Conservation (phyloP, 2,888 invertebrate genomes). For the Brachylomia viminalis region DNA sequence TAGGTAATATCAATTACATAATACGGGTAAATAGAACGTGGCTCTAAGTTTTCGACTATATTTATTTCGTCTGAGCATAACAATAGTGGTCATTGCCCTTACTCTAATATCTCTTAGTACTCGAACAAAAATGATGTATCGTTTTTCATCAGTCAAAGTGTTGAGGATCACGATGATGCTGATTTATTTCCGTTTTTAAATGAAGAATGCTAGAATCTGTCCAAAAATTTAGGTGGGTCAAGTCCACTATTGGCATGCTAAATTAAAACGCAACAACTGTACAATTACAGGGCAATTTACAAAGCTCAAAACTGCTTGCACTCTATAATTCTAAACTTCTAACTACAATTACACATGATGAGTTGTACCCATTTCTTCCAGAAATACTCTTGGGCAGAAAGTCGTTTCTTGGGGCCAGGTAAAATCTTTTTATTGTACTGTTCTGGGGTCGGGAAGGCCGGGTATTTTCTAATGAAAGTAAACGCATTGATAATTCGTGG, state of each 20-base stretch:
- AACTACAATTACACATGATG: slow-evolving; percentile 25
- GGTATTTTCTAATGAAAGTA: slow-evolving; percentile 78
- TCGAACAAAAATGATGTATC: background rate
- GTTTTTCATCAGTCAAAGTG: background rate
- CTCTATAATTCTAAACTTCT: background rate
- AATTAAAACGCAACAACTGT: background rate
- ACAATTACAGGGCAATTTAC: background rate
- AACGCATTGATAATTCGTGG: slow-evolving; percentile 30
- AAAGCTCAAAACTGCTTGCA: slow-evolving; percentile 3
- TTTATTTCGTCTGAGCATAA: background rate
- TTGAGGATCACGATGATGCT: background rate
- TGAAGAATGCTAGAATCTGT: background rate
- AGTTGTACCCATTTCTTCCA: slow-evolving; percentile 87
- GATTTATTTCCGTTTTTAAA: background rate
- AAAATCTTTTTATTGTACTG: slow-evolving; percentile 81
- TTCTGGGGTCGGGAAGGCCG: slow-evolving; percentile 75
- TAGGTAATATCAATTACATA: slow-evolving; percentile 18
- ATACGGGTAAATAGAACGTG: slow-evolving; percentile 3
- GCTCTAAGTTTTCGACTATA: slow-evolving; percentile 10
- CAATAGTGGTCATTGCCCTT: background rate
- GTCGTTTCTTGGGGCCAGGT: slow-evolving; percentile 81
- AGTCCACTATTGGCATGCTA: background rate
- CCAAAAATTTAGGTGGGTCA: background rate
- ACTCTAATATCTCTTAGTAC: background rate
- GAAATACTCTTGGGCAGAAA: slow-evolving; percentile 84